Percentiles rank a stretch among this genome's conserved stretches.
Conservation (phyloP, 1,140 invertebrate species). For the Eupristina koningsbergeri region DNA sequence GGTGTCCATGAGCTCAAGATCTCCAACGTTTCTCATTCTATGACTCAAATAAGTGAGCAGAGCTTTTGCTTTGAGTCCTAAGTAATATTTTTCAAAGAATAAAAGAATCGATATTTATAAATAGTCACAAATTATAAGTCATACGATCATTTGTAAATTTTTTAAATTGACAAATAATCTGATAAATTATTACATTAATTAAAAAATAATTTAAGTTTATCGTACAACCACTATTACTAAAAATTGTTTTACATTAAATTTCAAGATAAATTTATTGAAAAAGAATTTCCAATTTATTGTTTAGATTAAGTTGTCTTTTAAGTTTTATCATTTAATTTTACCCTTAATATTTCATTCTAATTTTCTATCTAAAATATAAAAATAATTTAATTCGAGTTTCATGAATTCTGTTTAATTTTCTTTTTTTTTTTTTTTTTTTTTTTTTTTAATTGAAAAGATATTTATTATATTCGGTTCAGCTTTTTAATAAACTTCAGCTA, state of each 20-base stretch:
- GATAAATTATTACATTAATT: too few relatives aligned
- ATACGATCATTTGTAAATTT: too few relatives aligned
- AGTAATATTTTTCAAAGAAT: too few relatives aligned
- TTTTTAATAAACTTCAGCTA: not conserved
- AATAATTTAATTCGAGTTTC: not conserved
- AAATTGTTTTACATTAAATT: not conserved
- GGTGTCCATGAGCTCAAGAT: not conserved
- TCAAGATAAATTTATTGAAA: not conserved
- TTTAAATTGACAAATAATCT: too few relatives aligned
- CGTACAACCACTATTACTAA: not conserved
- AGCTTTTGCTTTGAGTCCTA: not conserved
- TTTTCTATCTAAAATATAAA: not conserved
- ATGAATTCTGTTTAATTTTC: not conserved
- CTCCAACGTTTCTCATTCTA: not conserved
- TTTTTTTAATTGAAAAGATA: not conserved
- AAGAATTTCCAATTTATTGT: not conserved
- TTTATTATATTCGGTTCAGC: not conserved
- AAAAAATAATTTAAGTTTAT: not conserved
- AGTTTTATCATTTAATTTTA: not conserved
- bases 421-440: not conserved
- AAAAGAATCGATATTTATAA: too few relatives aligned
- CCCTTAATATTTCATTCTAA: not conserved
- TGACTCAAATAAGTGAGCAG: not conserved
- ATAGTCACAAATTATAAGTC: too few relatives aligned
- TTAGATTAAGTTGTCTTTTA: not conserved